phyloP scores from a whole-genome alignment of 2,797 vertebrate species.

The Myripristis jacobus region DNA sequence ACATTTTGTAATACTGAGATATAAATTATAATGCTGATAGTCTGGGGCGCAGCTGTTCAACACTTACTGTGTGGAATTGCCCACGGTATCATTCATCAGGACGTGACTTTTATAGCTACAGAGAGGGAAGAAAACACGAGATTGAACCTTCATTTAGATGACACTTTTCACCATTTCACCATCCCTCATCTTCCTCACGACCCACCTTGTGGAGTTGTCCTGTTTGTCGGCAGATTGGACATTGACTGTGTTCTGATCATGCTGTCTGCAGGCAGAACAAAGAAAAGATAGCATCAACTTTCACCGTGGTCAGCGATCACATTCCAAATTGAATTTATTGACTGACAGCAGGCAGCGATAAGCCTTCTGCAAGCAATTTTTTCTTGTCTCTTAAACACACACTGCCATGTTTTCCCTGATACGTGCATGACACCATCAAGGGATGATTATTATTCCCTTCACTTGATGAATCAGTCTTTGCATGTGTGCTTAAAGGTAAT shows the following conservation, averaged over 20 bases:
- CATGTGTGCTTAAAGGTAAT: not conserved
- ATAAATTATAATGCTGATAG: not conserved
- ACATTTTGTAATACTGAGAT: no score
- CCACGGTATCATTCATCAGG: not conserved
- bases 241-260: not conserved
- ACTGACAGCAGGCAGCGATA: not conserved
- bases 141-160: not conserved
- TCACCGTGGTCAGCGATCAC: no score
- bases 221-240: not conserved
- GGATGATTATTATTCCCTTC: not conserved
- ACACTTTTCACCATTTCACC: not conserved
- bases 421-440: not conserved
- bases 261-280: constrained; percentile 9
- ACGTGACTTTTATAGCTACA: not conserved
- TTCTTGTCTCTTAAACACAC: not conserved
- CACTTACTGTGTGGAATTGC: not conserved
- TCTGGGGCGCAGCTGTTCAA: not conserved
- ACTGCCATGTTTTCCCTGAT: not conserved
- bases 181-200: not conserved
- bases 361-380: not conserved
- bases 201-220: constrained; percentile 36
- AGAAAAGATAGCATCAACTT: not conserved
- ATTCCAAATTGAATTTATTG: not conserved
- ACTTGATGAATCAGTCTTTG: not conserved
- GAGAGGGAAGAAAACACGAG: not conserved